phyloP scores from a whole-genome alignment of 2,797 vertebrate species.

The Astyanax mexicanus region DNA sequence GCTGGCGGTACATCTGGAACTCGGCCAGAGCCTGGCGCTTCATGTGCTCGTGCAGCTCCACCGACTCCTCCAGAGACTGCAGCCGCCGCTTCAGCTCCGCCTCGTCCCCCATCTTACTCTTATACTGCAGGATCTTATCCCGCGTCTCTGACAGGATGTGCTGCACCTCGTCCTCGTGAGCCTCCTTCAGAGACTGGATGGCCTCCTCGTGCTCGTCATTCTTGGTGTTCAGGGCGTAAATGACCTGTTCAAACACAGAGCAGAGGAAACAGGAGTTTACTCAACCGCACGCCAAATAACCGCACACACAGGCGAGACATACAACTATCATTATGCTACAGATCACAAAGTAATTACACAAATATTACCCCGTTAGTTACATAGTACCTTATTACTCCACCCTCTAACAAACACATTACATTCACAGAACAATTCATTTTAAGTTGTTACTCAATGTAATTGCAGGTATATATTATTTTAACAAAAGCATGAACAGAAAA shows the following conservation, averaged over 20 bases:
- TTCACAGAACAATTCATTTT: too few species aligned
- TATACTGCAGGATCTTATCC: slow-evolving; percentile 95
- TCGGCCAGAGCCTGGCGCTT: slow-evolving; percentile 94
- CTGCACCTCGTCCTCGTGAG: slow-evolving; percentile 96
- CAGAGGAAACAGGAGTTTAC: slow-evolving; percentile 48
- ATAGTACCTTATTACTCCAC: too few species aligned
- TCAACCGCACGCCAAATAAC: neutral
- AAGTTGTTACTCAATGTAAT: too few species aligned
- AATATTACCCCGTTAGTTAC: too few species aligned
- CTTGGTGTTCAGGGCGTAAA: slow-evolving; percentile 98
- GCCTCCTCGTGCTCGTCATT: slow-evolving; percentile 98
- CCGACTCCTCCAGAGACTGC: slow-evolving; percentile 91
- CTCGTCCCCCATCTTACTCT: slow-evolving; percentile 92
- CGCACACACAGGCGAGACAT: too few species aligned
- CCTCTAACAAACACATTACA: too few species aligned
- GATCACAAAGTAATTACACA: too few species aligned
- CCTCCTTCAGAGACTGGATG: slow-evolving; percentile 93
- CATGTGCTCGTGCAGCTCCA: slow-evolving; percentile 95
- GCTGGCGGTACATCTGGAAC: slow-evolving; percentile 94
- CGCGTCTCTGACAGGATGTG: slow-evolving; percentile 96
- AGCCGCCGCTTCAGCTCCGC: slow-evolving; percentile 91
- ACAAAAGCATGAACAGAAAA: too few species aligned
- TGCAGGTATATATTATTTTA: too few species aligned
- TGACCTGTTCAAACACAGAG: slow-evolving; percentile 81
- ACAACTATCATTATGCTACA: too few species aligned